These are phyloP conservation scores for Cochlearius cochlearius DNA, from an alignment of 2,113 vertebrate species.

Conservation along the genomic window DNA sequence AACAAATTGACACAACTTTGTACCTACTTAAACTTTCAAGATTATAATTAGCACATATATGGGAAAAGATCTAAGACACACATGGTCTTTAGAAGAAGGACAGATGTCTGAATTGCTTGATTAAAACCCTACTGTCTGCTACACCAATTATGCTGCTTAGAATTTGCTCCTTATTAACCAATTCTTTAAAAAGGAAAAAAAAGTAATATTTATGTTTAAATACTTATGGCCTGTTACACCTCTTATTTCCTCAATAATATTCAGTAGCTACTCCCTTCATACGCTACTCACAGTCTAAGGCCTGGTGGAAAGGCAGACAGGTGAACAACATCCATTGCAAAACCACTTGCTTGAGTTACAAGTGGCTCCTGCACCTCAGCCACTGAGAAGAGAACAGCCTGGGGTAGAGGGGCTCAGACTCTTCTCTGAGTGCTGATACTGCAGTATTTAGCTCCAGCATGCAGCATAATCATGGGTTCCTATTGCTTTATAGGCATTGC, in stretches of 20 bases:
- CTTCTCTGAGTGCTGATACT: background rate
- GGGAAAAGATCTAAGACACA: background rate
- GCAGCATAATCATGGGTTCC: background rate
- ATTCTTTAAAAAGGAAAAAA: background rate
- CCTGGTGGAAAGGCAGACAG: slow-evolving; percentile 54
- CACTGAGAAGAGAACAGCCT: background rate
- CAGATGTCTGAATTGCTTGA: background rate
- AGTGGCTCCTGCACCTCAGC: background rate
- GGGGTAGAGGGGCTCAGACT: background rate
- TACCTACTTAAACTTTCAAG: background rate
- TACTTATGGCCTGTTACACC: slow-evolving; percentile 74
- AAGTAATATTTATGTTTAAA: slow-evolving; percentile 64
- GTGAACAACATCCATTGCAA: background rate
- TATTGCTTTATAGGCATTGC: background rate
- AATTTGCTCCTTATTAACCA: background rate
- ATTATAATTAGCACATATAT: slow-evolving; percentile 1
- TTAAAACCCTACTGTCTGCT: background rate
- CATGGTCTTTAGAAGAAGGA: background rate
- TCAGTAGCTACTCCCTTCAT: slow-evolving; percentile 63
- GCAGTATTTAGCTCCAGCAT: background rate
- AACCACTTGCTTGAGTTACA: background rate
- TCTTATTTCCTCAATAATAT: slow-evolving; percentile 72
- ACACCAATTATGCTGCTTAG: background rate
- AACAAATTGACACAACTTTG: background rate
- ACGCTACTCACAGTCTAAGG: background rate